Evolutionary conservation across 2,888 invertebrate species (phyloP).

Genomic region (Diaperis boleti): DNA sequence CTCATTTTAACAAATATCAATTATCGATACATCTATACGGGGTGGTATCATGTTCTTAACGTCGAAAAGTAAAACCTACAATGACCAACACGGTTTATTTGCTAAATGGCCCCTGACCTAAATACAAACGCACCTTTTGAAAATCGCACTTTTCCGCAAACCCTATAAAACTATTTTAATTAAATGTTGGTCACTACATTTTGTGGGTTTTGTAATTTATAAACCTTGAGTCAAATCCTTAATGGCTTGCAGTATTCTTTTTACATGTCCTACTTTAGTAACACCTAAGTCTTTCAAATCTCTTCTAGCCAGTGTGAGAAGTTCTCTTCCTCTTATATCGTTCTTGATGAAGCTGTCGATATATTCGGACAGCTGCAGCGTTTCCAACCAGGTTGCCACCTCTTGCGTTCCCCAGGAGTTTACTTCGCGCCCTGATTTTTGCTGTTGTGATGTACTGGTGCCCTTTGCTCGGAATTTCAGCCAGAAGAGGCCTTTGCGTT

Average conservation of each 20-base stretch:
- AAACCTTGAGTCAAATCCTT: conserved; percentile 76
- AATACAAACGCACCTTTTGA: background rate
- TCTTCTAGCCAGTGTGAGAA: conserved; percentile 86
- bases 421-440: conserved; percentile 67
- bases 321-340: conserved; percentile 91
- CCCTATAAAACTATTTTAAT: conserved; percentile 6
- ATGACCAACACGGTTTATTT: conserved; percentile 13
- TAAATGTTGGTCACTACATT: conserved; percentile 16
- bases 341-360: conserved; percentile 90
- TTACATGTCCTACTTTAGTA: conserved; percentile 95
- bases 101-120: background rate
- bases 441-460: conserved; percentile 65
- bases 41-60: conserved; percentile 23
- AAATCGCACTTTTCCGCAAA: background rate
- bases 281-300: conserved; percentile 93
- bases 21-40: conserved; percentile 33
- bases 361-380: conserved; percentile 90
- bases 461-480: conserved; percentile 71
- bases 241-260: conserved; percentile 92
- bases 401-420: conserved; percentile 88
- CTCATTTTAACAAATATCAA: conserved; percentile 40
- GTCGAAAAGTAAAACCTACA: conserved; percentile 14
- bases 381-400: conserved; percentile 91
- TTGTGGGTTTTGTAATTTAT: conserved; percentile 48
- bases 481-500: conserved; percentile 77